Base-by-base conservation (phyloP, 2,113 vertebrate species). In the Rhynchomys soricoides region DNA sequence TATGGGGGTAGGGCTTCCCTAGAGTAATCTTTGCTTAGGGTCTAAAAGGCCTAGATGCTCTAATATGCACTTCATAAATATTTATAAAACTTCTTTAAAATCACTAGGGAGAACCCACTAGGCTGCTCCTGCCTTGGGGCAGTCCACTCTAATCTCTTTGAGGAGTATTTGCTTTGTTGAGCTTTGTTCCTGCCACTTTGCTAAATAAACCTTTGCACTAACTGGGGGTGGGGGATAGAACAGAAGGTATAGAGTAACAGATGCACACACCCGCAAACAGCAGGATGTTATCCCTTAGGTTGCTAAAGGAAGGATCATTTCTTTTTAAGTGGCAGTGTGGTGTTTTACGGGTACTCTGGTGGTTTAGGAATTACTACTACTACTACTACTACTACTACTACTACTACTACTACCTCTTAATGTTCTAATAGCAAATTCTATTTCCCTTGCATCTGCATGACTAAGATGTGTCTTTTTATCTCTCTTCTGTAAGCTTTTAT, bases 311-410 rank as follows among this genome's bases (percentile, higher is more conserved):
- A 31, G 5, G 34, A 70, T 52, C 4, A n/a, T 16, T 26, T 88
- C 12, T 91, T 79, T 81, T 90, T 73, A 83, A 95, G 45, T 73
- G 73, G 3, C 29, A 92, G 74, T 87, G 64, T 92, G 68, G 45
- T 90, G 66, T 87, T 62, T 90, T 43, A 24, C 34, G 40, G 94
- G 34, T 34, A 50, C 57, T 87, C 88, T 90, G 40, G 24, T 86
- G 48, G 21, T 78, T 95, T 95, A 95, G 21, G 74, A 82, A n/a
- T n/a, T n/a, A n/a, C n/a, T n/a, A n/a, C n/a, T n/a, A n/a, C n/a
- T n/a, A n/a, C n/a, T n/a, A n/a, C n/a, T n/a, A n/a, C n/a, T n/a
- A n/a, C n/a, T n/a, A n/a, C n/a, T n/a, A n/a, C n/a, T n/a, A n/a
- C n/a, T n/a, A n/a, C n/a, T n/a, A n/a, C n/a, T 24, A 13, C 29